Percentiles rank a stretch among this genome's conserved stretches.
Evolutionary conservation across 1,140 invertebrate species (phyloP).

Genomic region (Drosophila obscura): DNA sequence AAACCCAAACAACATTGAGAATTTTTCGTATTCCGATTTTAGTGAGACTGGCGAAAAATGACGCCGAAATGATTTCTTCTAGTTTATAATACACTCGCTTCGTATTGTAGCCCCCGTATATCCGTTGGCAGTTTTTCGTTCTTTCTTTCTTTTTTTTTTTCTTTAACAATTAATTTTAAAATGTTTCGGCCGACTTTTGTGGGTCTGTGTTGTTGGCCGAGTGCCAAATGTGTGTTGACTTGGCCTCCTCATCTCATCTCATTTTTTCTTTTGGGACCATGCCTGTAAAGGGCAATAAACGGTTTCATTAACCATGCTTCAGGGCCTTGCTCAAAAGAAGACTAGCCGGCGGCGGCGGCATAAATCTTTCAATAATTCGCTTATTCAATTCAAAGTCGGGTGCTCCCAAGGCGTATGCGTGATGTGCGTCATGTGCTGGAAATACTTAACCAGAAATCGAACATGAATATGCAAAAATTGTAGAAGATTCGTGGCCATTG

Average conservation of each 20-base stretch:
- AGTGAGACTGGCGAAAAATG: constrained; percentile 56
- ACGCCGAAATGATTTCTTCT: constrained; percentile 56
- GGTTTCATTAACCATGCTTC: constrained; percentile 44
- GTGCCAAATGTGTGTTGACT: constrained; percentile 61
- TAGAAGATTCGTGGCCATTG: constrained; percentile 21
- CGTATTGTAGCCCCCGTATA: constrained; percentile 24
- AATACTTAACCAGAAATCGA: constrained; percentile 15
- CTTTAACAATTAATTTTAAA: constrained; percentile 46
- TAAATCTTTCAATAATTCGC: no score
- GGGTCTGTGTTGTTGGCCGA: constrained; percentile 30
- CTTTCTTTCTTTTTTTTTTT: constrained; percentile 6
- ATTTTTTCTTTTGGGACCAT: constrained; percentile 20
- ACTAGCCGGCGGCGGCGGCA: no score
- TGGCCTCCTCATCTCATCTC: constrained; percentile 44
- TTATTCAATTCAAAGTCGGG: no score
- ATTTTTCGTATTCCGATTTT: constrained; percentile 43
- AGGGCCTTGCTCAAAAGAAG: constrained; percentile 2
- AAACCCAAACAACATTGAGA: constrained; percentile 43
- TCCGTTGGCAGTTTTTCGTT: constrained; percentile 37
- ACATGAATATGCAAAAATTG: neutral
- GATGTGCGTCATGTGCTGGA: constrained; percentile 43
- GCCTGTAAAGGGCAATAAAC: constrained; percentile 60
- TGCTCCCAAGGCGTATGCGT: constrained; percentile 37
- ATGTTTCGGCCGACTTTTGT: constrained; percentile 24
- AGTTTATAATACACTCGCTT: constrained; percentile 31